Conservation (phyloP, 1,140 invertebrate species). For the Drosophila bocki region DNA sequence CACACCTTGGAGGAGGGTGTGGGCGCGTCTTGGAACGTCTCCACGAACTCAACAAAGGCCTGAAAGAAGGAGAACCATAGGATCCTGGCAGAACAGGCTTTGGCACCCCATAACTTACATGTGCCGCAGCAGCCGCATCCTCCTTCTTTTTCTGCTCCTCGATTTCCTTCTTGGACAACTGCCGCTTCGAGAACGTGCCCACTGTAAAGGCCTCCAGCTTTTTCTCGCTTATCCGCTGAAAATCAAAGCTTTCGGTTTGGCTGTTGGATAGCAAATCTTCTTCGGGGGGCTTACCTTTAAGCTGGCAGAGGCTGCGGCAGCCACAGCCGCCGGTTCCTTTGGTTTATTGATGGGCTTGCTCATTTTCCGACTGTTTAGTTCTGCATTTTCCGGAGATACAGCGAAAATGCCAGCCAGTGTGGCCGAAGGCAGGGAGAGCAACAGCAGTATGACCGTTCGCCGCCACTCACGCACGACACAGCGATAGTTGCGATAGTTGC, state of each 20-base stretch:
- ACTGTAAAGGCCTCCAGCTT: conserved; percentile 94
- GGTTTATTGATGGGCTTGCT: conserved; percentile 31
- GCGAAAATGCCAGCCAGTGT: conserved; percentile 1
- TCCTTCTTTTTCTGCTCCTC: conserved; percentile 95
- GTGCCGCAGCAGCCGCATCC: conserved; percentile 93
- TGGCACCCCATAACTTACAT: conserved; percentile 70
- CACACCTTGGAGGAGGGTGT: conserved; percentile 93
- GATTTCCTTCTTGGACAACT: conserved; percentile 92
- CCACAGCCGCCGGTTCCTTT: conserved; percentile 24
- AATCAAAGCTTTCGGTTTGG: neutral
- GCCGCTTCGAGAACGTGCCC: conserved; percentile 90
- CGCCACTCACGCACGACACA: neutral
- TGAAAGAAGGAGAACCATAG: conserved; percentile 67
- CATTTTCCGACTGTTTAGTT: conserved; percentile 23
- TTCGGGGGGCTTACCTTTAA: conserved; percentile 53
- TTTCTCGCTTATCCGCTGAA: conserved; percentile 89
- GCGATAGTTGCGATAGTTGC: conserved; percentile 10
- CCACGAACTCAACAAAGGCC: conserved; percentile 98
- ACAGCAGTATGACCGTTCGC: neutral
- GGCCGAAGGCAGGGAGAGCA: neutral
- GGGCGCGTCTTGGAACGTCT: conserved; percentile 96
- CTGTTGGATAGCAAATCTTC: neutral
- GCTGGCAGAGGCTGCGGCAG: conserved; percentile 9
- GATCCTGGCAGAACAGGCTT: neutral
- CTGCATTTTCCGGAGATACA: conserved; percentile 23